Evolutionary conservation across 30 jellyfish, hydroid and myxozoan genomes (phyloP), one percentile per base, ranked within the genome.

Genomic region (Aurelia aurita complex sp. Pacific): DNA sequence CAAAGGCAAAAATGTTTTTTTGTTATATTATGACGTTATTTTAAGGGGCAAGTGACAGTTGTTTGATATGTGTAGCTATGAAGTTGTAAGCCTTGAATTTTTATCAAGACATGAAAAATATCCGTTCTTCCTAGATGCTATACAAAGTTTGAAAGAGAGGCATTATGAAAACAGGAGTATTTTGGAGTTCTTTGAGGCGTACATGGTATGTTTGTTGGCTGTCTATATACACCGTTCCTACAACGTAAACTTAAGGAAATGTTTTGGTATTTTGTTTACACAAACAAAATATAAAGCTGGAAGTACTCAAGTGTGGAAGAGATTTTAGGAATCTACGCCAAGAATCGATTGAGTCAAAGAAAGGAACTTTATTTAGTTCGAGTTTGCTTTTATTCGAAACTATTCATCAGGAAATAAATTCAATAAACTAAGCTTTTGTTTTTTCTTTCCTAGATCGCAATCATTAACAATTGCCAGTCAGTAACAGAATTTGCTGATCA

Each of bases 401-500:
- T 4, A 2, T 38, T 38, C 50, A 38, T 38, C 50, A 38, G 50
- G 50, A 38, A 38, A 38, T 5, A 38, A 38, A 38, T 2, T 38
- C 50, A 38, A 2, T 38, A 38, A 38, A 38, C 5, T 38, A 38
- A 38, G 5, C 5, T 38, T 0, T 38, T 38, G 5, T 38, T 38
- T 38, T 38, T 11, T 63, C 79, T 59, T 61, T 74, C 84, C 51
- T 55, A 94, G 98, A 94, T 94, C 33, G 88, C 97, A 54, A 84
- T 88, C 74, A 51, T 89, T 53, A 94, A 94, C 62, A 94, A 94
- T 67, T 83, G 96, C 55, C 89, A 81, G 50, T 80, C 92, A 23
- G 85, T 94, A 51, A 74, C 96, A 17, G 98, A 88, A 75, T 94
- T 94, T 75, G 92, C 97, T 29, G 96, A 82, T 36, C 98, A 88